Percentiles rank a stretch among this genome's conserved stretches.
Conservation (phyloP, 2,113 vertebrate species). For the Aegithalos caudatus region DNA sequence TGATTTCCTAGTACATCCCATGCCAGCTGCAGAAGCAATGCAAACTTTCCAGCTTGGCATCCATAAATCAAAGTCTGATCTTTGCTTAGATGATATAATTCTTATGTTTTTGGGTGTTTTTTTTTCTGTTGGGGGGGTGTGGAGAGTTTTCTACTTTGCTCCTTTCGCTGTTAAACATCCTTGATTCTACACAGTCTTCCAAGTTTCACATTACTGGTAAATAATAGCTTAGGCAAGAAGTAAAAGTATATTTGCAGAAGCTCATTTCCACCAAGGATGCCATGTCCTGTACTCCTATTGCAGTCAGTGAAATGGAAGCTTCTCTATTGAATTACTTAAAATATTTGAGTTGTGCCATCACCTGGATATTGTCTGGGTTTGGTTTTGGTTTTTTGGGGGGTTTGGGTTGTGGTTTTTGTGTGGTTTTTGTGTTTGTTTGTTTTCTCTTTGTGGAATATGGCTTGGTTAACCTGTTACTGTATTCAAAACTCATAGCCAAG, state of each 20-base stretch:
- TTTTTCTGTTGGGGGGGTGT: too few relatives aligned
- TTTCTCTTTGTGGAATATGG: neutral
- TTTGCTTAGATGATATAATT: neutral
- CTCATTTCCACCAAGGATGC: neutral
- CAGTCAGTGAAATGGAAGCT: neutral
- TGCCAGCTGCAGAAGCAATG: neutral
- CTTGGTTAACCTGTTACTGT: neutral
- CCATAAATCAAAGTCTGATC: neutral
- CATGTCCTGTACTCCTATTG: neutral
- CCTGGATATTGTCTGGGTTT: neutral
- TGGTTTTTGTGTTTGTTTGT: neutral
- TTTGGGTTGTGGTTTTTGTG: too few relatives aligned
- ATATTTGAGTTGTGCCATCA: neutral
- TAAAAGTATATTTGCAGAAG: neutral
- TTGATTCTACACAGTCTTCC: neutral
- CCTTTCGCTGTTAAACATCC: neutral
- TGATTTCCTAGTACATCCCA: neutral
- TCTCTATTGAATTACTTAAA: neutral
- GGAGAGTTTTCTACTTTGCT: rapidly evolving
- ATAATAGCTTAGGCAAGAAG: neutral
- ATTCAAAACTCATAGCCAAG: neutral
- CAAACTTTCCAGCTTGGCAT: neutral
- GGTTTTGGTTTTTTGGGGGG: too few relatives aligned
- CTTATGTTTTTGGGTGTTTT: neutral
- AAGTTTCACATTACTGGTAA: neutral